Percentiles rank a stretch among this genome's conserved stretches.
Evolutionary conservation across 2,888 invertebrate genomes (phyloP).

Genomic region (Cataglyphis livida): DNA sequence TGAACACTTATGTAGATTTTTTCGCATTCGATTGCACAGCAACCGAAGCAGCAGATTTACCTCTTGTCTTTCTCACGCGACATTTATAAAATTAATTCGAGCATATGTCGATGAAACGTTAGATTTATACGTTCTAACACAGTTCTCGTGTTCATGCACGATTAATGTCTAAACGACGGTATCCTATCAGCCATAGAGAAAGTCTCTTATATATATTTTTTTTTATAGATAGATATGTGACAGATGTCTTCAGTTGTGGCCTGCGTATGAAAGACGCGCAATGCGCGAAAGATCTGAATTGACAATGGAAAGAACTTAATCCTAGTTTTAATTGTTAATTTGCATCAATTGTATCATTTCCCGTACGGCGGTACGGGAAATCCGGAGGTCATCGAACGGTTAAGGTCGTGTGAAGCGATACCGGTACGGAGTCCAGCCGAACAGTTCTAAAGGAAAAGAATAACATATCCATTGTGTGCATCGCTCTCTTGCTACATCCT

Average conservation of each 20-base stretch:
- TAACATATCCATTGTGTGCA: conserved; percentile 68
- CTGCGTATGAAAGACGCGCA: conserved; percentile 7
- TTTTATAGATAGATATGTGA: neutral
- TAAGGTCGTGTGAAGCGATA: conserved; percentile 85
- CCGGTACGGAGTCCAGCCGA: conserved; percentile 84
- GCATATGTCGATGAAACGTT: neutral
- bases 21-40: conserved; percentile 32
- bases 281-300: conserved; percentile 42
- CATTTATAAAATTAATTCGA: conserved; percentile 19
- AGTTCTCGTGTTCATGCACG: conserved; percentile 2
- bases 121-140: neutral
- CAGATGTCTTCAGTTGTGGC: conserved; percentile 1
- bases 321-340: conserved; percentile 16
- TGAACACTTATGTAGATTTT: conserved; percentile 42
- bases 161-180: conserved; percentile 74
- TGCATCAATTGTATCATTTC: neutral
- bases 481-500: conserved; percentile 6
- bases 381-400: conserved; percentile 68
- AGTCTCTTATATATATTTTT: neutral
- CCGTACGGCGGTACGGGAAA: conserved; percentile 51
- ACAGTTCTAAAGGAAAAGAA: conserved; percentile 83
- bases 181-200: conserved; percentile 4
- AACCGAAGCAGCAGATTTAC: conserved; percentile 20
- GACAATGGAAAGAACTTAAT: conserved; percentile 32
- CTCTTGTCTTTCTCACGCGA: conserved; percentile 89